These are phyloP conservation scores for Tachystola acroxantha DNA, from an alignment of 2,888 invertebrate genomes.

Conservation along the genomic window DNA sequence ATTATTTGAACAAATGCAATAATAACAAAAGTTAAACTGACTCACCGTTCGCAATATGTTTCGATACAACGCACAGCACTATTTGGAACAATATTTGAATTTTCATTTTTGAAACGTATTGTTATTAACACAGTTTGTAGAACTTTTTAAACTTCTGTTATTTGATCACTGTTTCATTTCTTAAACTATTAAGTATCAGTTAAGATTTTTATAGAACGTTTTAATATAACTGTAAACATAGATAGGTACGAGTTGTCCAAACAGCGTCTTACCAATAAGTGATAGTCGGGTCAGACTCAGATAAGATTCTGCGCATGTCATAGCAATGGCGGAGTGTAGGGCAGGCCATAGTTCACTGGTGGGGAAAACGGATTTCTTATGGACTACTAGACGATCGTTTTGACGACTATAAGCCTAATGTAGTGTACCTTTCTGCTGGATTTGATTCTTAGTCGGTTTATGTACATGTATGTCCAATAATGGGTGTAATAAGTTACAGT, in stretches of 20 bases:
- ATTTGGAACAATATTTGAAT: constrained; percentile 24
- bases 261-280: constrained; percentile 28
- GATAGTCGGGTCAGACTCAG: constrained; percentile 45
- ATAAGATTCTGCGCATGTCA: constrained; percentile 59
- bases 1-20: too few relatives aligned
- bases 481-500: too few relatives aligned
- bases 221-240: background rate
- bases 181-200: background rate
- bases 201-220: background rate
- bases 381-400: too few relatives aligned
- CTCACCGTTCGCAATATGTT: constrained; percentile 38
- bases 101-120: constrained; percentile 31
- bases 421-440: too few relatives aligned
- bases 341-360: constrained; percentile 1
- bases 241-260: constrained; percentile 15
- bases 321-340: constrained; percentile 5
- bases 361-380: background rate
- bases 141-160: background rate
- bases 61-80: constrained; percentile 34
- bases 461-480: too few relatives aligned
- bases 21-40: background rate
- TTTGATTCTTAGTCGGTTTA: too few relatives aligned
- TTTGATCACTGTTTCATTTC: background rate
- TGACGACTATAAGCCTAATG: too few relatives aligned
- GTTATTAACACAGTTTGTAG: background rate